Conservation (phyloP, 2,113 vertebrate species). For the Vireo altiloquus region DNA sequence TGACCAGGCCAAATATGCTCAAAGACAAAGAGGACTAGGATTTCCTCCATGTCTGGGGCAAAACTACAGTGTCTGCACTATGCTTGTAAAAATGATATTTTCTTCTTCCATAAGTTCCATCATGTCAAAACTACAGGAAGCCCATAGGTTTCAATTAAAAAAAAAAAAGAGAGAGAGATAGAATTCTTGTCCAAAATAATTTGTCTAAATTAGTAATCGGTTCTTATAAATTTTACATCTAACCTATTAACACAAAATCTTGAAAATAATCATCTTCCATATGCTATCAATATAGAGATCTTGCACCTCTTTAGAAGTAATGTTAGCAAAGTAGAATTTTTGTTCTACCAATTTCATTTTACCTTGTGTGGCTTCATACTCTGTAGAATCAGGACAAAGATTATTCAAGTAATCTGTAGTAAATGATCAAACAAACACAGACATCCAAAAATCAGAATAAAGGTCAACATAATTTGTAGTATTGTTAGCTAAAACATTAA, state of each 20-base stretch:
- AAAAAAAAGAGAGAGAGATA: not conserved
- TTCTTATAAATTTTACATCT: not conserved
- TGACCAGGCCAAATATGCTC: not conserved
- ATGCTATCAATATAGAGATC: not conserved
- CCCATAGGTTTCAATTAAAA: not conserved
- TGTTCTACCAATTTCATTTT: conserved; percentile 38
- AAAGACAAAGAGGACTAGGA: not conserved
- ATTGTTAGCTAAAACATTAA: not conserved
- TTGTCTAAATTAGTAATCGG: not conserved
- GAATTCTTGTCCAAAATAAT: not conserved
- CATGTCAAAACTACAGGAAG: not conserved
- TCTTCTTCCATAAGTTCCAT: not conserved
- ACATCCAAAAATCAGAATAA: not conserved
- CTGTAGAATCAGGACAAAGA: conserved; percentile 90
- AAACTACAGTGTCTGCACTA: not conserved
- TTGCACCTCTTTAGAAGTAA: not conserved
- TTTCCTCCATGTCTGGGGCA: not conserved
- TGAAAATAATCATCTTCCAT: not conserved
- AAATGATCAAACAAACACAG: conserved; percentile 5
- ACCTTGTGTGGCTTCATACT: conserved; percentile 96
- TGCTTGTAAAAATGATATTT: not conserved
- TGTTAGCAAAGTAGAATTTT: not conserved
- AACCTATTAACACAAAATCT: not conserved
- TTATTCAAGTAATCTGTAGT: conserved; percentile 95
- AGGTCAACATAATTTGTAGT: not conserved